Evolutionary conservation across 2,888 invertebrate genomes (phyloP).

Genomic region (Sipha maydis): DNA sequence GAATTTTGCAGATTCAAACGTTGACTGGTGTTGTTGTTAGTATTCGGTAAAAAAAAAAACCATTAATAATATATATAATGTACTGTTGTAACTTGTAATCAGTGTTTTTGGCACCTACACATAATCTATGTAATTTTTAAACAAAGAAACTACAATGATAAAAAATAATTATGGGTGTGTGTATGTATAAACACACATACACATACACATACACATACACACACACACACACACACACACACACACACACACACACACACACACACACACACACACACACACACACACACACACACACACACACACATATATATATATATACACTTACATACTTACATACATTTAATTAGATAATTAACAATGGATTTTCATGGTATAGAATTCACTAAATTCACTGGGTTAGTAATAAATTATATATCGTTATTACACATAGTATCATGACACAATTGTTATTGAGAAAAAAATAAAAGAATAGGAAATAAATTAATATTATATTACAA

Average conservation of each 20-base stretch:
- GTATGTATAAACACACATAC: too few relatives aligned
- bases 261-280: too few relatives aligned
- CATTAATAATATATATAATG: background rate
- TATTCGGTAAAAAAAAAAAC: background rate
- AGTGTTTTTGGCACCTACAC: background rate
- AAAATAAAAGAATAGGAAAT: background rate
- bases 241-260: too few relatives aligned
- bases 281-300: background rate
- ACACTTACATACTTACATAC: background rate
- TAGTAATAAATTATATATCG: slow-evolving; percentile 22
- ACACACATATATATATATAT: background rate
- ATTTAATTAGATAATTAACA: slow-evolving; percentile 36
- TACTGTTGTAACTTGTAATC: slow-evolving; percentile 6
- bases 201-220: background rate
- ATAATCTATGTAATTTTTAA: slow-evolving; percentile 8
- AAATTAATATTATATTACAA: background rate
- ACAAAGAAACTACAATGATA: background rate
- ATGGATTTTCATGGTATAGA: background rate
- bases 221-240: background rate
- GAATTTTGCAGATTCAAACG: background rate
- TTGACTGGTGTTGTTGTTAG: background rate
- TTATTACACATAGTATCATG: background rate
- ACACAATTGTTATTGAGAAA: background rate
- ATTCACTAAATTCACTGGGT: background rate
- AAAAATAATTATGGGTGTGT: slow-evolving; percentile 12